These are phyloP conservation scores for Heterotilapia buettikoferi DNA, from an alignment of 2,113 vertebrate species.

Conservation along the genomic window DNA sequence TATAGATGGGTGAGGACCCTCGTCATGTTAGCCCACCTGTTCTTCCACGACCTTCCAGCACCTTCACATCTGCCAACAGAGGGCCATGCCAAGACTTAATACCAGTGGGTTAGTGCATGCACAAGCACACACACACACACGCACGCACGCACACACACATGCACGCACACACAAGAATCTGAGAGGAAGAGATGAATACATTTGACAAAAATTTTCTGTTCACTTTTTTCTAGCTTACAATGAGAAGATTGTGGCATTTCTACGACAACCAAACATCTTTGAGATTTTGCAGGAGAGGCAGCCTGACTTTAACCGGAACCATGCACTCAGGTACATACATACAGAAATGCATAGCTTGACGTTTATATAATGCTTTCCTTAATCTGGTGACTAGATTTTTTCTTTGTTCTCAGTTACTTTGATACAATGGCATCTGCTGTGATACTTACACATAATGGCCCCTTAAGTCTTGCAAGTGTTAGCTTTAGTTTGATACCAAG, in stretches of 20 bases:
- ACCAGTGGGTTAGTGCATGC: slow-evolving; percentile 84
- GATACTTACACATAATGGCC: background rate
- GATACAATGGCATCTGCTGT: background rate
- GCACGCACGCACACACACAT: fast-evolving
- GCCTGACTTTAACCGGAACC: slow-evolving; percentile 91
- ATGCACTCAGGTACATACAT: slow-evolving; percentile 85
- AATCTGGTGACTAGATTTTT: background rate
- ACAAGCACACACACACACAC: fast-evolving
- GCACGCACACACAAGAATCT: background rate
- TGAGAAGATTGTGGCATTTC: slow-evolving; percentile 98
- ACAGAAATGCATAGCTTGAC: background rate
- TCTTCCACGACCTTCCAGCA: slow-evolving; percentile 87
- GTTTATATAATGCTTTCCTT: background rate
- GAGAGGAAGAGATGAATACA: background rate
- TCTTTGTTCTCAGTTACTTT: background rate
- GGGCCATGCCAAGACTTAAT: slow-evolving; percentile 92
- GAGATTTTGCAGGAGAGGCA: slow-evolving; percentile 98
- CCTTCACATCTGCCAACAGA: slow-evolving; percentile 87
- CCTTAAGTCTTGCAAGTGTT: fast-evolving
- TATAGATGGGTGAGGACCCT: slow-evolving; percentile 90
- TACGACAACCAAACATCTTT: slow-evolving; percentile 94
- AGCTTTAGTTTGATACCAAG: background rate
- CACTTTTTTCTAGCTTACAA: slow-evolving; percentile 83
- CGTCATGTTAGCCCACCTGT: slow-evolving; percentile 83
- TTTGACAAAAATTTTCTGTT: background rate